Evolutionary conservation across 2,797 vertebrate species (phyloP).

Genomic region (Okamejei kenojei): DNA sequence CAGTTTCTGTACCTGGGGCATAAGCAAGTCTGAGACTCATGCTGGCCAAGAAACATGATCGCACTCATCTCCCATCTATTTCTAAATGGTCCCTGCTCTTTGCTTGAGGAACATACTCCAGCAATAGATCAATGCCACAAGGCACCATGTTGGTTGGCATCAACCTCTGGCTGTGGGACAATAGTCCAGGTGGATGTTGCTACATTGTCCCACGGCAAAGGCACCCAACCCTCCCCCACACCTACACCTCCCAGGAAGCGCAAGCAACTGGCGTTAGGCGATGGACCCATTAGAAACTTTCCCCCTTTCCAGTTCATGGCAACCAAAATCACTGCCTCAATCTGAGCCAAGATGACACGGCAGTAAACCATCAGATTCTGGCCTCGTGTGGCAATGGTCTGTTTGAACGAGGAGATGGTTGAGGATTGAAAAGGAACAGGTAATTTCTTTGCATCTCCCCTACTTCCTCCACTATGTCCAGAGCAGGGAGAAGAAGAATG

Average conservation of each 20-base stretch:
- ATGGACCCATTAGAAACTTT: background rate
- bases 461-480: background rate
- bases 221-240: background rate
- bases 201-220: background rate
- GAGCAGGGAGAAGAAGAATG: background rate
- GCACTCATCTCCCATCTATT: background rate
- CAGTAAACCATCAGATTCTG: background rate
- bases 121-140: background rate
- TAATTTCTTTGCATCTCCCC: no score
- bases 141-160: no score
- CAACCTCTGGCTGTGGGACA: no score
- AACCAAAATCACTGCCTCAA: background rate
- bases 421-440: background rate
- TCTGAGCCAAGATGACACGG: background rate
- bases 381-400: background rate
- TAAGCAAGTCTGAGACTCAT: background rate
- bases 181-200: background rate
- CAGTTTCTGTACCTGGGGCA: background rate
- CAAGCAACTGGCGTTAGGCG: background rate
- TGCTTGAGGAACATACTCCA: background rate
- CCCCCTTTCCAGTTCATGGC: background rate
- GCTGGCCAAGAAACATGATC: background rate
- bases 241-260: background rate
- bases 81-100: background rate
- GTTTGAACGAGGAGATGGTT: background rate